A percentile compares a stretch with the other conserved stretches of the same genome.
Conservation (phyloP, 2,888 invertebrate genomes). For the Argynnis bischoffii region DNA sequence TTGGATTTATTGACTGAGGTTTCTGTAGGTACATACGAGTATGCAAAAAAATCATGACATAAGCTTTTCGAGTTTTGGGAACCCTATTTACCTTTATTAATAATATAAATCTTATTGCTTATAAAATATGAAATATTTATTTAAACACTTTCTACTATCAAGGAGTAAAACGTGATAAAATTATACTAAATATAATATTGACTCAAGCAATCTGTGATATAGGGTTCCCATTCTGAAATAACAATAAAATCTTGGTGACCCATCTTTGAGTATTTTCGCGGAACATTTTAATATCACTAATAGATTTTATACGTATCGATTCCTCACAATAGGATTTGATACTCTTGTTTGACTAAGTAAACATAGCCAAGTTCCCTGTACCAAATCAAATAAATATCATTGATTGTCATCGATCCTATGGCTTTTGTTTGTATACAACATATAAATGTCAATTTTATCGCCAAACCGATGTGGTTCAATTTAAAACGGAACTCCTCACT, state of each 20-base stretch:
- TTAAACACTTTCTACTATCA: constrained; percentile 38
- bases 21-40: not conserved
- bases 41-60: too few species aligned
- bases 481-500: too few species aligned
- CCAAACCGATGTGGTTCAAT: too few species aligned
- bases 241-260: constrained; percentile 53
- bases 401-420: too few species aligned
- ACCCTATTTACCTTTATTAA: too few species aligned
- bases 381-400: constrained; percentile 9
- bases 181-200: constrained; percentile 49
- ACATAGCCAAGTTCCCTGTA: constrained; percentile 51
- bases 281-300: constrained; percentile 73
- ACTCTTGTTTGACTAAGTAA: constrained; percentile 67
- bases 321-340: constrained; percentile 64
- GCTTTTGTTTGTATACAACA: too few species aligned
- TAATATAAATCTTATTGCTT: too few species aligned
- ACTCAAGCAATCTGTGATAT: constrained; percentile 49
- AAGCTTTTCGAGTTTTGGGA: too few species aligned
- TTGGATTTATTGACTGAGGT: not conserved
- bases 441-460: too few species aligned
- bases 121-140: constrained; percentile 35
- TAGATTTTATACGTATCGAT: constrained; percentile 72
- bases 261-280: constrained; percentile 52
- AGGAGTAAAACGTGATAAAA: constrained; percentile 40
- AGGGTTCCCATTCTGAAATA: constrained; percentile 47